These are phyloP conservation scores for Monomorium pharaonis DNA, from an alignment of 1,140 invertebrate genomes.

Conservation along the genomic window DNA sequence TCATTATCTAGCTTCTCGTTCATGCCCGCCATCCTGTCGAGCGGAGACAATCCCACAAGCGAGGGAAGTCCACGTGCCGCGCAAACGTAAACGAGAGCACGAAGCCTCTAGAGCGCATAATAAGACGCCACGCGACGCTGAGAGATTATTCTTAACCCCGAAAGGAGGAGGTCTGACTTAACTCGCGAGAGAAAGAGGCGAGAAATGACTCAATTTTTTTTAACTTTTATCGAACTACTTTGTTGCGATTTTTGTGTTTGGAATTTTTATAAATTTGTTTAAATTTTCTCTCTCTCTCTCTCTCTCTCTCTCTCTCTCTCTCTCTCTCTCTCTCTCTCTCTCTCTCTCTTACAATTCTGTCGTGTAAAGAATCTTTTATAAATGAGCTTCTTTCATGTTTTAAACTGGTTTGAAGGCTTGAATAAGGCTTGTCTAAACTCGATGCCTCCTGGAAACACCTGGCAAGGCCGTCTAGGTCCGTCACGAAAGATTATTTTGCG, in stretches of 20 bases:
- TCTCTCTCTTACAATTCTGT: not conserved
- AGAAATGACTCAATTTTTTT: not conserved
- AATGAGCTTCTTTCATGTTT: not conserved
- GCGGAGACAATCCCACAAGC: slow-evolving; percentile 61
- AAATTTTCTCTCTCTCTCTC: not conserved
- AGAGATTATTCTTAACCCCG: not conserved
- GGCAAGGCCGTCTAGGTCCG: slow-evolving; percentile 29
- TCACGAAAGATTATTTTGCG: slow-evolving; percentile 38
- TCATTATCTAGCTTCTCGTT: slow-evolving; percentile 74
- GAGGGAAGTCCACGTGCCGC: slow-evolving; percentile 66
- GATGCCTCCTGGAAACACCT: slow-evolving; percentile 27
- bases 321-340: not conserved
- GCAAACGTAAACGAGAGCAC: slow-evolving; percentile 66
- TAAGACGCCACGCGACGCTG: slow-evolving; percentile 22
- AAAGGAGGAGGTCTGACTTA: not conserved
- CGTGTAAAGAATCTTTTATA: not conserved
- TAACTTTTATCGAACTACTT: not conserved
- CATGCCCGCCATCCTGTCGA: slow-evolving; percentile 60
- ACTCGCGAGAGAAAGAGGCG: not conserved
- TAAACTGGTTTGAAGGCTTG: slow-evolving; percentile 5
- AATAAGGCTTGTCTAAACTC: not conserved
- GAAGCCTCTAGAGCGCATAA: slow-evolving; percentile 47
- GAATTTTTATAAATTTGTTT: not conserved
- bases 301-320: not conserved
- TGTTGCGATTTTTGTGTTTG: not conserved